These are phyloP conservation scores for Caiman crocodilus DNA, from an alignment of 2,797 vertebrate genomes.

Conservation along the genomic window DNA sequence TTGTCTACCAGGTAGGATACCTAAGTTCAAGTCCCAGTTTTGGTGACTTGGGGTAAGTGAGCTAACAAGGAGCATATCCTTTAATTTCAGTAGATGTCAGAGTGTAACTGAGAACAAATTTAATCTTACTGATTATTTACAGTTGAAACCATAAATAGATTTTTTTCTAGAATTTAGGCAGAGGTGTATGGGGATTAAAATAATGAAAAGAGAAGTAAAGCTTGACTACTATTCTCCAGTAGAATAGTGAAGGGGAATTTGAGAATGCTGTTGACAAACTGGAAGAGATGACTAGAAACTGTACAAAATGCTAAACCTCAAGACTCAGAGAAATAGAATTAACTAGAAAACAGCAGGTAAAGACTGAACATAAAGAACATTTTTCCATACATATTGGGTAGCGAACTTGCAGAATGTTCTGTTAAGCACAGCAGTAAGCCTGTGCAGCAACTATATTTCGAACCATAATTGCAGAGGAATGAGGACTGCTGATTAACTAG, in stretches of 20 bases:
- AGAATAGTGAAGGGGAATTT: not conserved
- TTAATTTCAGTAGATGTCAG: not conserved
- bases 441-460: not conserved
- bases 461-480: not conserved
- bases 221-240: not conserved
- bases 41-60: too few relatives aligned
- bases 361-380: not conserved
- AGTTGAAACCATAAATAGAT: not conserved
- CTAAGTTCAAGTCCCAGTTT: too few relatives aligned
- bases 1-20: too few relatives aligned
- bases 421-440: not conserved
- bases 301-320: too few relatives aligned
- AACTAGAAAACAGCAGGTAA: not conserved
- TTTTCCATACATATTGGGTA: not conserved
- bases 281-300: not conserved
- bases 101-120: not conserved
- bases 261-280: not conserved
- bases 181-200: not conserved
- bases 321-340: not conserved
- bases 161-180: not conserved
- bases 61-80: not conserved
- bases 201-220: not conserved
- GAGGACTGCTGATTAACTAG: not conserved
- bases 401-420: not conserved
- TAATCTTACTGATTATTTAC: not conserved